phyloP scores from a whole-genome alignment of 2,888 invertebrate genomes.

The Arrhopalites spinosus region DNA sequence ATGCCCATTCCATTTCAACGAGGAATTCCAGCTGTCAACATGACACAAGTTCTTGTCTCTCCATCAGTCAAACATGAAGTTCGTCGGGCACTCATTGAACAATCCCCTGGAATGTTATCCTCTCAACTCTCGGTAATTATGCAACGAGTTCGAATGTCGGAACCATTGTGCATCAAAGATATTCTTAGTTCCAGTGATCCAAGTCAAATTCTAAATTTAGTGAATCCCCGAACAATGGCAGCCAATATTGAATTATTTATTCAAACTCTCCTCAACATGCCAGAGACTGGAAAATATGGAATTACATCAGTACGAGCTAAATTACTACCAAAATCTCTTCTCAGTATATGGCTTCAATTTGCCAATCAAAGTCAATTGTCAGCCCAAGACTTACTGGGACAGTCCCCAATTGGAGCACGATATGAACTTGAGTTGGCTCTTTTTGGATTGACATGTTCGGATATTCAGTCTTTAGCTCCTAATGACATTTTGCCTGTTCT shows the following conservation, averaged over 20 bases:
- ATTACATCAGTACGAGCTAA: constrained; percentile 44
- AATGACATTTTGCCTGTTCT: constrained; percentile 47
- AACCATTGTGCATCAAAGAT: constrained; percentile 44
- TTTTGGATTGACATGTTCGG: constrained; percentile 51
- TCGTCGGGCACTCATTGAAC: constrained; percentile 46
- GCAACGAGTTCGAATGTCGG: constrained; percentile 46
- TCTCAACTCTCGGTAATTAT: constrained; percentile 52
- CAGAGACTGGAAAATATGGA: constrained; percentile 50
- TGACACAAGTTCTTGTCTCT: constrained; percentile 47
- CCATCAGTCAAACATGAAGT: constrained; percentile 48
- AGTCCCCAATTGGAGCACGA: constrained; percentile 47
- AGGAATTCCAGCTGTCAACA: constrained; percentile 53
- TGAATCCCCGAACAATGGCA: constrained; percentile 44
- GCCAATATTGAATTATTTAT: constrained; percentile 50
- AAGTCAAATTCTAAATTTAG: constrained; percentile 42
- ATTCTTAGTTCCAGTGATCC: constrained; percentile 47
- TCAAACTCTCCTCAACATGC: constrained; percentile 52
- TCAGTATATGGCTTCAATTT: constrained; percentile 50
- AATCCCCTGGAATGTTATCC: constrained; percentile 48
- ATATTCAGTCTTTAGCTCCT: constrained; percentile 44
- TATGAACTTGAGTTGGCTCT: constrained; percentile 50
- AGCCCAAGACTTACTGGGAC: constrained; percentile 48
- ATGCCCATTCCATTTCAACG: constrained; percentile 49
- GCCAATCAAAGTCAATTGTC: constrained; percentile 45
- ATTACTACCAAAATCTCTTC: constrained; percentile 44